A percentile compares a stretch with the other conserved stretches of the same genome.
Conservation (phyloP, 2,113 vertebrate genomes). For the Mungos mungo region DNA sequence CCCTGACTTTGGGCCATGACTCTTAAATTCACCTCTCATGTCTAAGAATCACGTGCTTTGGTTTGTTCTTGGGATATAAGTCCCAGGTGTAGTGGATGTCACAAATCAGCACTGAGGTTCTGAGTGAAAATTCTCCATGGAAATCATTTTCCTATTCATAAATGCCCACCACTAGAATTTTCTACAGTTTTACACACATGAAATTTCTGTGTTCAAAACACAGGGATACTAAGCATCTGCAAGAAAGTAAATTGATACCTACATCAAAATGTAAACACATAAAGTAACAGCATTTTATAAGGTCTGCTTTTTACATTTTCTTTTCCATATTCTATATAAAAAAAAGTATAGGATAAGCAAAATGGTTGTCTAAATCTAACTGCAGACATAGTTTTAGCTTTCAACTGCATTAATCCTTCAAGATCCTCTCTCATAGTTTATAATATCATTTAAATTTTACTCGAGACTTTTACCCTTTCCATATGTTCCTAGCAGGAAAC, state of each 20-base stretch:
- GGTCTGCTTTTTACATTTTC: slow-evolving; percentile 70
- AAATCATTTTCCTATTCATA: not conserved
- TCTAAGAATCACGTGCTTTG: not conserved
- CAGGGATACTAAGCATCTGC: slow-evolving; percentile 29
- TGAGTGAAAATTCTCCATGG: not conserved
- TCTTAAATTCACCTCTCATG: not conserved
- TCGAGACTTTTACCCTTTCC: slow-evolving; percentile 82
- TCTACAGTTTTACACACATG: slow-evolving; percentile 4
- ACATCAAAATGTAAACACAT: slow-evolving; percentile 52
- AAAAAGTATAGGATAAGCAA: slow-evolving; percentile 65
- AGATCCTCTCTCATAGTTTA: slow-evolving; percentile 80
- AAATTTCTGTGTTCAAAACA: slow-evolving; percentile 46
- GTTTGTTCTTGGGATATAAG: not conserved
- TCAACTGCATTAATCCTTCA: slow-evolving; percentile 75
- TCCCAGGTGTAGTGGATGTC: not conserved
- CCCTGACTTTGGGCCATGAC: not conserved
- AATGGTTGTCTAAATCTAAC: slow-evolving; percentile 61
- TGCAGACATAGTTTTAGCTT: slow-evolving; percentile 74
- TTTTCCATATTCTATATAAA: slow-evolving; percentile 52
- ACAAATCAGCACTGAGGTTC: not conserved
- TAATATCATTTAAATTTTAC: slow-evolving; percentile 79
- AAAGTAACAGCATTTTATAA: slow-evolving; percentile 63
- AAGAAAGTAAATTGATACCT: slow-evolving; percentile 49
- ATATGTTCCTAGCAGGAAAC: slow-evolving; percentile 83
- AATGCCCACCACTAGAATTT: not conserved